Evolutionary conservation across 2,797 vertebrate species (phyloP).

Genomic region (Atherinosoma microstoma): DNA sequence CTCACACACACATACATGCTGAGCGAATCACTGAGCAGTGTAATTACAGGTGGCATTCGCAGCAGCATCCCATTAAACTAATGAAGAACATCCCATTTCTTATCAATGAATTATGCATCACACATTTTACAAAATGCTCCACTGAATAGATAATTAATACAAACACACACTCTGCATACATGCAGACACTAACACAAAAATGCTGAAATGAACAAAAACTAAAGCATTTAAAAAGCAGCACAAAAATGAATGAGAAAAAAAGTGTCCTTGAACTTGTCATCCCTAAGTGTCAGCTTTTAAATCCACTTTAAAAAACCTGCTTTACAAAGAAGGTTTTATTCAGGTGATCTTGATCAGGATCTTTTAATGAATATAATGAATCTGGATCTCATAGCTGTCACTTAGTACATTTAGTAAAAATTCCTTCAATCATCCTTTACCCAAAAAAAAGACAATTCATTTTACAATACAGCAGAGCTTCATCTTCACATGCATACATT

Average conservation of each 20-base stretch:
- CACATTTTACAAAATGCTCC: slow-evolving; percentile 58
- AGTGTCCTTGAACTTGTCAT: too few species aligned
- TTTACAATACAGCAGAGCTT: neutral
- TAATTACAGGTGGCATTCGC: slow-evolving; percentile 64
- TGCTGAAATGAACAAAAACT: slow-evolving; percentile 21
- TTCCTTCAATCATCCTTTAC: neutral
- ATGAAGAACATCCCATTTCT: slow-evolving; percentile 69
- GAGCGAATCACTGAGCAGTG: slow-evolving; percentile 65
- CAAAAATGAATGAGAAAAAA: neutral
- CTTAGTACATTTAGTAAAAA: neutral
- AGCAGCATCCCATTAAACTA: slow-evolving; percentile 58
- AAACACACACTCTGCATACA: slow-evolving; percentile 41
- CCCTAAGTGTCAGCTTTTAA: too few species aligned
- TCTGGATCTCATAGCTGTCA: neutral
- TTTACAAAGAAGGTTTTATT: neutral
- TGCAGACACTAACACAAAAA: slow-evolving; percentile 38
- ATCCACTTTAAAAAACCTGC: neutral
- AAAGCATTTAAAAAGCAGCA: neutral
- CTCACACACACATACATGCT: neutral
- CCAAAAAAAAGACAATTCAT: neutral
- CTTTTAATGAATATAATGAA: too few species aligned
- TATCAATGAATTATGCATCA: slow-evolving; percentile 73
- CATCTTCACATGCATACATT: slow-evolving; percentile 7
- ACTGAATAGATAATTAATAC: slow-evolving; percentile 66
- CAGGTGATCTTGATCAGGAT: too few species aligned